These are phyloP conservation scores for Heliconius aoede DNA, from an alignment of 2,888 invertebrate species.

Conservation along the genomic window DNA sequence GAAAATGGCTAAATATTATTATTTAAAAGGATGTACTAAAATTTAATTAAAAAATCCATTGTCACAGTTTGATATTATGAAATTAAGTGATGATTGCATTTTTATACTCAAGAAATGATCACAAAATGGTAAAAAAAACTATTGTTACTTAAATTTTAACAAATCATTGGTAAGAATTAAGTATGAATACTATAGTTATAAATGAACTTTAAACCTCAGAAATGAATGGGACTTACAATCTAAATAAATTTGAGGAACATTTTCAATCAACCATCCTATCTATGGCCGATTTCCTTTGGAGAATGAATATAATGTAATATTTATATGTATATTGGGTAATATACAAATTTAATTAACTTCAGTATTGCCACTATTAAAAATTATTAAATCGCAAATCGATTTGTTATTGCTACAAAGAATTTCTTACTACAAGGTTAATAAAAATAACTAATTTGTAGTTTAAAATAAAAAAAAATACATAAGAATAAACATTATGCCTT, in stretches of 20 bases:
- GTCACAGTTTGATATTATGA: constrained; percentile 11
- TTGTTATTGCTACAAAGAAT: constrained; percentile 9
- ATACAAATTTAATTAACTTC: constrained; percentile 12
- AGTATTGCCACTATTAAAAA: constrained; percentile 23
- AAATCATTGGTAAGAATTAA: not conserved
- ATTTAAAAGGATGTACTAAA: constrained; percentile 17
- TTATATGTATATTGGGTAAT: constrained; percentile 6
- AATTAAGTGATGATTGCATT: not conserved
- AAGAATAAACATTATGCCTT: constrained; percentile 27
- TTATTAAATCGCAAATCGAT: constrained; percentile 12
- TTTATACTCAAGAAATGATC: too few species aligned
- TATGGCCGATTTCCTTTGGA: constrained; percentile 19
- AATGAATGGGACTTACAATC: constrained; percentile 36
- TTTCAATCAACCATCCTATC: not conserved
- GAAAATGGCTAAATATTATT: constrained; percentile 20
- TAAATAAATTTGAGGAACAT: constrained; percentile 42
- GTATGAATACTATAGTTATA: not conserved
- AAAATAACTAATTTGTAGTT: not conserved
- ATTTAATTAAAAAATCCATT: not conserved
- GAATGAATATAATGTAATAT: constrained; percentile 6
- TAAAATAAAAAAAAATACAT: constrained; percentile 6
- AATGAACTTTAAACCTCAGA: not conserved
- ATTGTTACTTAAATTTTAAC: not conserved
- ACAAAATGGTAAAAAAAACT: not conserved
- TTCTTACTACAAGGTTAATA: constrained; percentile 4